Conservation (phyloP, 2,113 vertebrate genomes). For the Campylomormyrus tamandua region DNA sequence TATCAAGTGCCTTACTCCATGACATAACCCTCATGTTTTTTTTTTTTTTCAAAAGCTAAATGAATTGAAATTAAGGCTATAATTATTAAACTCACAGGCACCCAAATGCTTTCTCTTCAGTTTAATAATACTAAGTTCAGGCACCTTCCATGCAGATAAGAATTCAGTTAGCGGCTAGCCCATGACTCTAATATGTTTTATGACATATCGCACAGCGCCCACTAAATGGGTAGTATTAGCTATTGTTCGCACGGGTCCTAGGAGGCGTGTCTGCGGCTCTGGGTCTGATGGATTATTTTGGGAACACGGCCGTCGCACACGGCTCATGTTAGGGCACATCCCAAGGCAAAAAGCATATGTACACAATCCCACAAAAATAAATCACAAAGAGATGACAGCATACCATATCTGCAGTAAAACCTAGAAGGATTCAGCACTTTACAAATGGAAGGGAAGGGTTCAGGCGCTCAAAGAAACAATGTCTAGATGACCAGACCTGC, state of each 20-base stretch:
- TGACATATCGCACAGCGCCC: not conserved
- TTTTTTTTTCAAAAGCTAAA: not conserved
- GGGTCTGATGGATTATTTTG: not conserved
- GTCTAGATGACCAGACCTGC: not conserved
- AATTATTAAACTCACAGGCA: not conserved
- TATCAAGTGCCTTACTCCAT: not conserved
- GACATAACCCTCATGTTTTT: not conserved
- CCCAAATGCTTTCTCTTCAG: not conserved
- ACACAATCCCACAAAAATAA: not conserved
- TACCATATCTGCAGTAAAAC: not conserved
- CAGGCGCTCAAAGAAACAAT: not conserved
- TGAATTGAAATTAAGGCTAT: not conserved
- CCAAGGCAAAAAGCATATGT: not conserved
- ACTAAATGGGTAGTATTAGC: not conserved
- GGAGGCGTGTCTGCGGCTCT: not conserved
- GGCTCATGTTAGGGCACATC: not conserved
- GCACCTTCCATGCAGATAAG: not conserved
- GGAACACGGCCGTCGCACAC: not conserved
- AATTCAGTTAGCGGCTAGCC: not conserved
- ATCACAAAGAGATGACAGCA: not conserved
- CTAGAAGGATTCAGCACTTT: not conserved
- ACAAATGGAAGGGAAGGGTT: not conserved
- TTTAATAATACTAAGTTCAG: not conserved
- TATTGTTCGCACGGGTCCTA: not conserved
- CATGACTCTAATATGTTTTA: not conserved